phyloP scores from a whole-genome alignment of 1,140 invertebrate genomes.

The Diachasma alloeum region DNA sequence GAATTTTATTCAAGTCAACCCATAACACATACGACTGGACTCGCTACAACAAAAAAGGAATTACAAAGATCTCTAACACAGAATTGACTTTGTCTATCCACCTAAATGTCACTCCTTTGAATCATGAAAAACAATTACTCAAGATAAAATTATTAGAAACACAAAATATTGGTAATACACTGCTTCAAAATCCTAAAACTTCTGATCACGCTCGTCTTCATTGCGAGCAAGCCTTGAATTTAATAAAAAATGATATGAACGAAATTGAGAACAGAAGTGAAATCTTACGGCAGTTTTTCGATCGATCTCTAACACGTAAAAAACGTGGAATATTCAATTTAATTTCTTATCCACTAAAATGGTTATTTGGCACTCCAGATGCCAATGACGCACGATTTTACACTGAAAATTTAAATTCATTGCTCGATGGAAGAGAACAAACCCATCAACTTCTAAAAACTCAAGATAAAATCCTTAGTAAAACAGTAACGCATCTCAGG shows the following conservation, averaged over 20 bases:
- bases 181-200: background rate
- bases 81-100: constrained; percentile 29
- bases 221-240: constrained; percentile 24
- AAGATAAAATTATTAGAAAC: background rate
- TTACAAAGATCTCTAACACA: constrained; percentile 25
- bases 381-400: constrained; percentile 43
- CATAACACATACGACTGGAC: constrained; percentile 13
- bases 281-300: constrained; percentile 30
- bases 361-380: constrained; percentile 48
- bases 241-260: constrained; percentile 9
- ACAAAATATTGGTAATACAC: background rate
- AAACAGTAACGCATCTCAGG: constrained; percentile 30
- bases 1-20: background rate
- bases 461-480: constrained; percentile 29
- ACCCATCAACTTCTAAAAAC: constrained; percentile 31
- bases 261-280: constrained; percentile 30
- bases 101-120: constrained; percentile 31
- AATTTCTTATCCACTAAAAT: constrained; percentile 44
- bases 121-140: background rate
- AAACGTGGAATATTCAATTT: constrained; percentile 43
- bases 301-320: constrained; percentile 18
- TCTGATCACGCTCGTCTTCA: background rate
- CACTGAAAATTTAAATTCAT: constrained; percentile 33
- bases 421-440: constrained; percentile 32
- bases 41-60: constrained; percentile 33